Evolutionary conservation across 2,888 invertebrate genomes (phyloP).

Genomic region (Erebia ligea): DNA sequence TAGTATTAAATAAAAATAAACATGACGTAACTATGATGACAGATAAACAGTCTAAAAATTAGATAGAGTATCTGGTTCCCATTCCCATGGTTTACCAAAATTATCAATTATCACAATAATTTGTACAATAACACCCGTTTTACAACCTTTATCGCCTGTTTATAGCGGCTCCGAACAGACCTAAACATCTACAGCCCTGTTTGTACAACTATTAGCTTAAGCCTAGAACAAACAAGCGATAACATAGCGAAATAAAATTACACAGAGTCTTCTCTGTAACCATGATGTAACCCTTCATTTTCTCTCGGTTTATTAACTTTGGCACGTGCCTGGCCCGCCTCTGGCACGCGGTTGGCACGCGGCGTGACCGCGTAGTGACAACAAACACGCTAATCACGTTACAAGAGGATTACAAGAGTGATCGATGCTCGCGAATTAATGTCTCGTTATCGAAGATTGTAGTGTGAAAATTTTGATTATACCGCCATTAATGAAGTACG

Average conservation of each 20-base stretch:
- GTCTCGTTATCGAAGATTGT: constrained; percentile 45
- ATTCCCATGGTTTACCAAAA: constrained; percentile 14
- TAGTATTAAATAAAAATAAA: background rate
- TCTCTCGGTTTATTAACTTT: constrained; percentile 44
- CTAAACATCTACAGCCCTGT: constrained; percentile 23
- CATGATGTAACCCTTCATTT: constrained; percentile 38
- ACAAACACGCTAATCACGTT: constrained; percentile 51
- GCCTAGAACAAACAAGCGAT: constrained; percentile 29
- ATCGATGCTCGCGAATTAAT: constrained; percentile 54
- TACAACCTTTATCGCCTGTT: constrained; percentile 13
- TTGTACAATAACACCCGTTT: background rate
- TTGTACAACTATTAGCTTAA: constrained; percentile 29
- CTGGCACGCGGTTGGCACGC: constrained; percentile 42
- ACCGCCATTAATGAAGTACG: background rate
- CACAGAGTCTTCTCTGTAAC: constrained; percentile 36
- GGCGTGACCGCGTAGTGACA: constrained; percentile 34
- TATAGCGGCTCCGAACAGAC: background rate
- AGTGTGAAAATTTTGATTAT: constrained; percentile 11
- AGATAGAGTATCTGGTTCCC: background rate
- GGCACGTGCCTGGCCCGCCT: constrained; percentile 39
- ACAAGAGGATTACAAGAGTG: constrained; percentile 49
- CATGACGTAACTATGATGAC: background rate
- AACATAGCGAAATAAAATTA: constrained; percentile 25
- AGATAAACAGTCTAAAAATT: background rate
- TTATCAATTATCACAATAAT: constrained; percentile 6